Base-by-base conservation (phyloP, 2,888 invertebrate genomes). In the Lithosia quadra region DNA sequence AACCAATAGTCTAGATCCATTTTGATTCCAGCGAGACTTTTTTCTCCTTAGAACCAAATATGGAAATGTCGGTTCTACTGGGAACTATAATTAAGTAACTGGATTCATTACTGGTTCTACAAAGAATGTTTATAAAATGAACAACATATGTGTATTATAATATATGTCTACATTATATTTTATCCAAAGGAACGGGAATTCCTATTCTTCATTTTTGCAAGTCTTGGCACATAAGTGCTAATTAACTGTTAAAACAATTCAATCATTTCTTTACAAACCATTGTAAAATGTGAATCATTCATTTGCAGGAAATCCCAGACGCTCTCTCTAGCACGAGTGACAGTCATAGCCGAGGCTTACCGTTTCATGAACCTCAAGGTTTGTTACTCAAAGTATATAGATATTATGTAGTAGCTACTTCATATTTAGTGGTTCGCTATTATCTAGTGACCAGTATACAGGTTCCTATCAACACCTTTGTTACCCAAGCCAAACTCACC, bases 271-370 rank as follows among this genome's bases (percentile, higher is more conserved):
- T 58, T 5, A 39, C 36, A 73, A 74, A 72, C 73, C 67, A 13
- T 61, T 64, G 36, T 60, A 33, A 33, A 34, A 39, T 60, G 75
- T 82, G 75, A 80, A 63, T 81, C 76, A 82, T 75, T 60, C 57
- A 60, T 79, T 91, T 86, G 66, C 88, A 94, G 94, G 91, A 92
- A 73, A 78, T 88, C 66, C 83, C 90, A 8, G 95, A 95, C 74
- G 84, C 81, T 9, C 71, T 91, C 63, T 91, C 94, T 55, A 85
- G 91, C 71, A 89, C 92, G 2, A 90, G 87, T 72, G 84, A 93
- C 73, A 87, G 87, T 72, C 84, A 93, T 73, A 87, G 90, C 53
- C 86, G 91, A 72, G 93, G 92, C 4, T 83, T 92, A 61, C 76
- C 89, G 53, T 91, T 91, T 73, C 88, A 91, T 71, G 90, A 90